A percentile compares a stretch with the other conserved stretches of the same genome.
Conservation (phyloP, 1,140 invertebrate genomes). For the Halotydeus destructor region DNA sequence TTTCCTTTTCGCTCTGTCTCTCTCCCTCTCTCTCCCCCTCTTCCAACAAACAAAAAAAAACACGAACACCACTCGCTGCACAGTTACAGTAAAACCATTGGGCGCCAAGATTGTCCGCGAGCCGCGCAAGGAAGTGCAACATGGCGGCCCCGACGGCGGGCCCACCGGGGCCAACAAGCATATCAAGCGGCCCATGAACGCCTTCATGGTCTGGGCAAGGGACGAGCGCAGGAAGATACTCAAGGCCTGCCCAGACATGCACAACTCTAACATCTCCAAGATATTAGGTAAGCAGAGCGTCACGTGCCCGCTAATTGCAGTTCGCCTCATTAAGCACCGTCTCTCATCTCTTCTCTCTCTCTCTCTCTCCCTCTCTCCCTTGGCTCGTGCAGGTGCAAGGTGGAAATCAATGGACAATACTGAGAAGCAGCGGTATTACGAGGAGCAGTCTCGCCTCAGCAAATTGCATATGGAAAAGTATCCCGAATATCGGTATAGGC, state of each 20-base stretch:
- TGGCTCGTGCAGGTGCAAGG: conserved; percentile 30
- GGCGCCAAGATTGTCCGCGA: conserved; percentile 6
- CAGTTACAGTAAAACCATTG: no score
- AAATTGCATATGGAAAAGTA: conserved; percentile 39
- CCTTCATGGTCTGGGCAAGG: conserved; percentile 97
- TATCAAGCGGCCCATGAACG: conserved; percentile 98
- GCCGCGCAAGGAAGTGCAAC: conserved; percentile 1
- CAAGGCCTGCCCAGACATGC: conserved; percentile 98
- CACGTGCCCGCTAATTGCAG: no score
- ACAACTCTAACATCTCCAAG: conserved; percentile 99
- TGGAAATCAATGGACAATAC: conserved; percentile 36
- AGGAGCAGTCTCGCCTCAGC: conserved; percentile 35
- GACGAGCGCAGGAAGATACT: conserved; percentile 93
- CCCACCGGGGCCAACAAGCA: no score
- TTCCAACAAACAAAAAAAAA: no score
- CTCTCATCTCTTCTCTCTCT: no score
- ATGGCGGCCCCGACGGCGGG: conserved; percentile 50
- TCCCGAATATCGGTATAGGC: conserved; percentile 33
- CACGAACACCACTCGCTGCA: no score
- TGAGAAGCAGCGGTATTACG: conserved; percentile 38
- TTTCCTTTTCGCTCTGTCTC: no score
- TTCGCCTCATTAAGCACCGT: no score
- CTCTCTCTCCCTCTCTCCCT: no score
- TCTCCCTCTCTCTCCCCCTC: no score
- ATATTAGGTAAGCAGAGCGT: conserved; percentile 81